These are phyloP conservation scores for Ameiurus melas DNA, from an alignment of 2,113 vertebrate genomes.

Conservation along the genomic window DNA sequence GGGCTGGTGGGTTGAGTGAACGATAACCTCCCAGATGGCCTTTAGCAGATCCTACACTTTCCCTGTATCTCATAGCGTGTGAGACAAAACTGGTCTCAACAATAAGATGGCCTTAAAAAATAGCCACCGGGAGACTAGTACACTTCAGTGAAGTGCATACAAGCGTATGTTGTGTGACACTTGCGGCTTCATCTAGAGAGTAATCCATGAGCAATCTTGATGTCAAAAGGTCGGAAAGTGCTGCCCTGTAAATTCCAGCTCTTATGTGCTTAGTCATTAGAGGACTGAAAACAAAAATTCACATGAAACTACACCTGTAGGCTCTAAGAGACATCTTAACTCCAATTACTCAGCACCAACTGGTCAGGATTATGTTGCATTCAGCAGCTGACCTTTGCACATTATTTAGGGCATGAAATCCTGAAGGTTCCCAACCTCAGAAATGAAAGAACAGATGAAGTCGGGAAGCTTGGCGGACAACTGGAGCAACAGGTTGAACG, in stretches of 20 bases:
- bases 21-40: conserved; percentile 42
- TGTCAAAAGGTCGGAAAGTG: conserved; percentile 36
- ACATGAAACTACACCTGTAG: neutral
- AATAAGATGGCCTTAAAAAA: neutral
- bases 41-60: conserved; percentile 21
- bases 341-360: conserved; percentile 66
- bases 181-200: conserved; percentile 28
- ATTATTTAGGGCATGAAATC: conserved; percentile 47
- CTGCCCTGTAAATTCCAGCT: conserved; percentile 23
- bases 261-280: neutral
- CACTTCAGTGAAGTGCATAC: neutral
- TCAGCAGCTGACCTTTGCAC: conserved; percentile 53
- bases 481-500: conserved; percentile 37
- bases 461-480: conserved; percentile 16
- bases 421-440: conserved; percentile 44
- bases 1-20: conserved; percentile 26
- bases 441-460: conserved; percentile 27
- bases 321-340: conserved; percentile 30
- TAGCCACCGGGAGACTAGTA: neutral
- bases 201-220: conserved; percentile 17
- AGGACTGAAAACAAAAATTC: neutral
- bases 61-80: neutral
- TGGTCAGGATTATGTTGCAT: conserved; percentile 57
- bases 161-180: conserved; percentile 28
- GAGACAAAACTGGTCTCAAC: conserved; percentile 5